Conservation (phyloP, 1,140 invertebrate species). For the Thaumetopoea pityocampa region DNA sequence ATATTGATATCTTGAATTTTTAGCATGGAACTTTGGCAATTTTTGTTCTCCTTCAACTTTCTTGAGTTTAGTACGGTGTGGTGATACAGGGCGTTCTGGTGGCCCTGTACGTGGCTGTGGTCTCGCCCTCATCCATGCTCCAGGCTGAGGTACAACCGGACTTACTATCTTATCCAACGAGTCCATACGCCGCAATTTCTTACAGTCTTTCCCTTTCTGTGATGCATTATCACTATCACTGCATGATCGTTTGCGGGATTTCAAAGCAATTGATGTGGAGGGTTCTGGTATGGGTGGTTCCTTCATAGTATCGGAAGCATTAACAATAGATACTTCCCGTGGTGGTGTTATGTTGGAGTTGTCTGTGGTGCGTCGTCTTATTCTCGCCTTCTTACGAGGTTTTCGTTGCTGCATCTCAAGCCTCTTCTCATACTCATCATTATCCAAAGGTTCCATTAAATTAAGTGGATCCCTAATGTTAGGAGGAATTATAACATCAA, state of each 20-base stretch:
- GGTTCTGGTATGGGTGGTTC: constrained; percentile 54
- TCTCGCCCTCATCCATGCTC: constrained; percentile 81
- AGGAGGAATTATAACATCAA: constrained; percentile 94
- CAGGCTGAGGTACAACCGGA: constrained; percentile 92
- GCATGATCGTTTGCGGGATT: constrained; percentile 59
- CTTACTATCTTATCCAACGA: constrained; percentile 93
- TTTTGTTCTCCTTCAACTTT: constrained; percentile 64
- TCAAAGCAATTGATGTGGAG: constrained; percentile 62
- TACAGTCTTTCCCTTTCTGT: constrained; percentile 69
- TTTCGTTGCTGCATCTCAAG: constrained; percentile 80
- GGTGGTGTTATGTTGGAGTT: constrained; percentile 55
- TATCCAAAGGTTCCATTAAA: constrained; percentile 87
- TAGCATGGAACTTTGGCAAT: constrained; percentile 83
- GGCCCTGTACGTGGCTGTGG: constrained; percentile 42
- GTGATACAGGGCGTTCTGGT: constrained; percentile 49
- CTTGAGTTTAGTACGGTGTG: constrained; percentile 50
- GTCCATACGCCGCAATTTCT: constrained; percentile 81
- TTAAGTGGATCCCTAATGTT: constrained; percentile 95
- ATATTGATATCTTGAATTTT: constrained; percentile 90
- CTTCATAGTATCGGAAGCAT: constrained; percentile 46
- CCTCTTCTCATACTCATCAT: constrained; percentile 87
- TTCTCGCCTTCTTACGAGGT: constrained; percentile 77
- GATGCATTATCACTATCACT: constrained; percentile 70
- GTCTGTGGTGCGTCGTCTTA: constrained; percentile 78
- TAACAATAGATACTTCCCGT: constrained; percentile 33